Percentiles rank a stretch among this genome's conserved stretches.
phyloP scores from a whole-genome alignment of 2,888 invertebrate genomes.

The Cheilosia vernalis region DNA sequence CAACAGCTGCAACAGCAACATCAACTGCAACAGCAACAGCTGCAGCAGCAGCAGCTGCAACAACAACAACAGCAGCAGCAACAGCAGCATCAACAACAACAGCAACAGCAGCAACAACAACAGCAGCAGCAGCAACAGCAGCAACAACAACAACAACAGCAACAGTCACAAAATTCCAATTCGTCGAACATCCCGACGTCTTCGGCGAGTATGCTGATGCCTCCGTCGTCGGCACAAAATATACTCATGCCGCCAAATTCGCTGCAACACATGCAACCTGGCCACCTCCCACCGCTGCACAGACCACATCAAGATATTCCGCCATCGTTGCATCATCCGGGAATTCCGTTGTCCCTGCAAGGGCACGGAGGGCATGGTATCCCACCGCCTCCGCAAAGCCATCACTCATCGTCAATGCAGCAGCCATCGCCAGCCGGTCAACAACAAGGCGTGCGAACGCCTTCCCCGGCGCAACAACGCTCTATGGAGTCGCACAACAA shows the following conservation, averaged over 20 bases:
- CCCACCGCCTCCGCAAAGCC: conserved; percentile 79
- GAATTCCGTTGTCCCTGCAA: conserved; percentile 81
- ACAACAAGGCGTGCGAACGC: conserved; percentile 79
- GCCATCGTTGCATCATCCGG: conserved; percentile 82
- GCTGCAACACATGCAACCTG: conserved; percentile 77
- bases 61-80: conserved; percentile 74
- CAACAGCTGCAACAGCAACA: conserved; percentile 76
- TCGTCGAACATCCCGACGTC: conserved; percentile 72
- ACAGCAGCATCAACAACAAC: conserved; percentile 61
- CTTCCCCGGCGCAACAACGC: conserved; percentile 81
- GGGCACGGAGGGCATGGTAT: conserved; percentile 77
- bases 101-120: conserved; percentile 76
- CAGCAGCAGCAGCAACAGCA: conserved; percentile 74
- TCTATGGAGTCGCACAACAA: conserved; percentile 58
- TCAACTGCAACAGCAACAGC: conserved; percentile 78
- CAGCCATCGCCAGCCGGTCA: conserved; percentile 76
- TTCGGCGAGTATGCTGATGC: conserved; percentile 83
- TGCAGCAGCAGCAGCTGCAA: conserved; percentile 65
- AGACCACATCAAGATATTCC: conserved; percentile 83
- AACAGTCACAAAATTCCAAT: conserved; percentile 75
- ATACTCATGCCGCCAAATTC: conserved; percentile 78
- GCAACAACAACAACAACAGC: conserved; percentile 77
- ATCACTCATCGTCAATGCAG: conserved; percentile 78
- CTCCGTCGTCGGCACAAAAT: conserved; percentile 80
- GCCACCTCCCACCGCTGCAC: conserved; percentile 81